Percentiles rank a stretch among this genome's conserved stretches.
Evolutionary conservation across 1,140 invertebrate genomes (phyloP).

Genomic region (Chrysomallon squamiferum): DNA sequence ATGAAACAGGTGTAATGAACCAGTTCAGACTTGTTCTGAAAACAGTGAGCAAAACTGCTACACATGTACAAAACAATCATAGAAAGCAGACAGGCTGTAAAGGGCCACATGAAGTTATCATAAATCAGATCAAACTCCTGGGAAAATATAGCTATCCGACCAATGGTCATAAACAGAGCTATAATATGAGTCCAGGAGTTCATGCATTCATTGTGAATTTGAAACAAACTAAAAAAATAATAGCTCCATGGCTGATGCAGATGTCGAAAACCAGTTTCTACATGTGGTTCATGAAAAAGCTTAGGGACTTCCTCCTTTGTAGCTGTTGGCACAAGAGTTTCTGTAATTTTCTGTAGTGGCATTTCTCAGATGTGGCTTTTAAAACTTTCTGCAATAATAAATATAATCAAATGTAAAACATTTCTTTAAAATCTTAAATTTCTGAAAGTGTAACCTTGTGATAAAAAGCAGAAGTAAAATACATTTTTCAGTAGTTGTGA

Average conservation of each 20-base stretch:
- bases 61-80: slow-evolving; percentile 54
- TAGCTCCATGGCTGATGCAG: slow-evolving; percentile 58
- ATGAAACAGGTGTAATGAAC: slow-evolving; percentile 61
- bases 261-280: slow-evolving; percentile 58
- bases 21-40: slow-evolving; percentile 55
- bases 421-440: background rate
- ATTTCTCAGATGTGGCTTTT: background rate
- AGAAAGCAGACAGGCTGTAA: slow-evolving; percentile 48
- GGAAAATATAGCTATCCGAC: slow-evolving; percentile 32
- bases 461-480: background rate
- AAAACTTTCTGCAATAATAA: background rate
- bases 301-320: slow-evolving; percentile 46
- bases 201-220: slow-evolving; percentile 62
- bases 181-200: slow-evolving; percentile 62
- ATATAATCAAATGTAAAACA: background rate
- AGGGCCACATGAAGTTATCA: slow-evolving; percentile 59
- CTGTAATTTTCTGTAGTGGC: background rate
- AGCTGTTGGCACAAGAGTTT: slow-evolving; percentile 32
- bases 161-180: slow-evolving; percentile 42
- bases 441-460: background rate
- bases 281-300: slow-evolving; percentile 59
- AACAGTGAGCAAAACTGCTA: slow-evolving; percentile 56
- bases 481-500: background rate
- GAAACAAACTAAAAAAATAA: slow-evolving; percentile 59
- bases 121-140: slow-evolving; percentile 47